Evolutionary conservation across 2,888 invertebrate genomes (phyloP), one percentile per base, ranked within the genome.

Genomic region (Sylvicola fuscatus): DNA sequence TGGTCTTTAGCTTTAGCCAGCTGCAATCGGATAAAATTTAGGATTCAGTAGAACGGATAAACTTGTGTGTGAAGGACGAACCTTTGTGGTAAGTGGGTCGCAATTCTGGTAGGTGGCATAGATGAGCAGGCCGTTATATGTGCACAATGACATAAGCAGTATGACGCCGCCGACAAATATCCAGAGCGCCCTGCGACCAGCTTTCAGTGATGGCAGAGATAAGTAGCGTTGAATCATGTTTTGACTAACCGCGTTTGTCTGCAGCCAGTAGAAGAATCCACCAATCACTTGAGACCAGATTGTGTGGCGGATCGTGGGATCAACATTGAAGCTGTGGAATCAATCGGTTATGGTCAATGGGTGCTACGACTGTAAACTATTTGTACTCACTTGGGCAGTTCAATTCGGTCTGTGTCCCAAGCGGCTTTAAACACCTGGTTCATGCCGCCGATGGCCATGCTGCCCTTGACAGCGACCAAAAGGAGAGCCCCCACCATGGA

Each of bases 191-290:
- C 58, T 62, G 2, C 54, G 49, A 3, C 54, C 84, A 14, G 72
- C 68, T 35, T 62, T 61, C 12, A 86, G 50, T 1, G 66, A 72
- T 0, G 83, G 79, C 35, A 86, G 58, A 1, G 84, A 67, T 27
- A 89, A 62, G 47, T 84, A 84, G 40, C 87, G 63, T 49, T 90
- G 89, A 5, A 87, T 72, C 80, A 87, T 84, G 32, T 79, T 80
- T 52, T 89, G 89, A 50, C 81, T 84, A 3, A 84, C 76, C 0
- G 77, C 70, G 44, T 81, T 76, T 3, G 76, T 69, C 52, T 83
- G 79, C 3, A 84, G 58, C 74, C 78, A 82, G 50, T 80, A 81
- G 35, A 82, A 56, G 13, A 73, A 65, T 0, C 83, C 83, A 3
- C 87, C 89, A 34, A 89, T 52, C 1, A 74, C 57, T 14, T 84